Conservation (phyloP, 2,797 vertebrate genomes). For the Lindbergichthys nudifrons region DNA sequence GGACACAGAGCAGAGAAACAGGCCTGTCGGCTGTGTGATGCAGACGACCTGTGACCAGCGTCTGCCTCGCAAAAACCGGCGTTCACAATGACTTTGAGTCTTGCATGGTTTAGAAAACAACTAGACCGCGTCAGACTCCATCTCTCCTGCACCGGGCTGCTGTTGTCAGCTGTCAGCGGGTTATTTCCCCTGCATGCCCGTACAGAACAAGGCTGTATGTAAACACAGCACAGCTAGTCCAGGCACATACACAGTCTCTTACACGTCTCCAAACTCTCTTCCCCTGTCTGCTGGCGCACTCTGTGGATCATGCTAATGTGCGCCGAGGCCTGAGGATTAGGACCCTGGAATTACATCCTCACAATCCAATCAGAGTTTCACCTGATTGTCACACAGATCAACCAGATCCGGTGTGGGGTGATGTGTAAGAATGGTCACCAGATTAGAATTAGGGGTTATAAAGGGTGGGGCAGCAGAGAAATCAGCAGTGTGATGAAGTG, state of each 20-base stretch:
- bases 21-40: constrained; percentile 55
- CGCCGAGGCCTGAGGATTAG: constrained; percentile 71
- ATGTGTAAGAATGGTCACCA: constrained; percentile 51
- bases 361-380: constrained; percentile 77
- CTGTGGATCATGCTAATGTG: constrained; percentile 70
- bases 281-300: constrained; percentile 43
- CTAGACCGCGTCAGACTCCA: constrained; percentile 37
- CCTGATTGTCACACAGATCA: constrained; percentile 76
- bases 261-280: constrained; percentile 17
- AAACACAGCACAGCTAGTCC: constrained; percentile 18
- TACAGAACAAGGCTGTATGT: constrained; percentile 48
- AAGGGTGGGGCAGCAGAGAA: constrained; percentile 52
- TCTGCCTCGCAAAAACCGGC: constrained; percentile 50
- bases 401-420: constrained; percentile 64
- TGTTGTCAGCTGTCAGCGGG: constrained; percentile 59
- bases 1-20: constrained; percentile 56
- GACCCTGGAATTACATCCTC: constrained; percentile 72
- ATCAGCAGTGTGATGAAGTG: constrained; percentile 61
- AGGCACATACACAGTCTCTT: constrained; percentile 11
- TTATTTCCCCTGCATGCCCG: constrained; percentile 46
- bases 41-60: constrained; percentile 68
- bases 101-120: constrained; percentile 64
- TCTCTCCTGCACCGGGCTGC: constrained; percentile 39
- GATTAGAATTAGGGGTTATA: constrained; percentile 66
- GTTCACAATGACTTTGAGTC: constrained; percentile 64